Conservation (phyloP, 2,113 vertebrate genomes). For the Paratilapia polleni region DNA sequence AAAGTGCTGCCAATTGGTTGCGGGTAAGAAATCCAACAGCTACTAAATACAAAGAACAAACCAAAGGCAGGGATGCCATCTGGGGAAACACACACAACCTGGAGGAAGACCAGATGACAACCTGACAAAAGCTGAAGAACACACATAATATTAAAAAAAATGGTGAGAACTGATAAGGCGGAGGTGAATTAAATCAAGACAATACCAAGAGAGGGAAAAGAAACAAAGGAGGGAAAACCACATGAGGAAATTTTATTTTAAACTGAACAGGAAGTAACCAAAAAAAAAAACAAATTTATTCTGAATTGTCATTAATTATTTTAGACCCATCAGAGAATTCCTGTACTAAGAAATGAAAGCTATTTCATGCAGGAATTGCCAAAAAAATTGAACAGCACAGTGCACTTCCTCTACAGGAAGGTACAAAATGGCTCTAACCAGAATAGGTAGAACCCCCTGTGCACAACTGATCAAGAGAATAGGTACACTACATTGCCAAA, state of each 20-base stretch:
- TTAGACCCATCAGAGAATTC: neutral
- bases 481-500: too few species aligned
- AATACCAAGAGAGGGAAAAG: neutral
- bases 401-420: neutral
- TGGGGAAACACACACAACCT: neutral
- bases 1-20: neutral
- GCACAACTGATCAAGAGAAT: neutral
- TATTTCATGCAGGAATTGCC: neutral
- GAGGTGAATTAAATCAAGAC: neutral
- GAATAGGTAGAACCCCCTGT: neutral
- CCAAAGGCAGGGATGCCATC: neutral
- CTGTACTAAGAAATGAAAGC: neutral
- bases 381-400: neutral
- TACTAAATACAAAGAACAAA: neutral
- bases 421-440: neutral
- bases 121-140: neutral
- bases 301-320: neutral
- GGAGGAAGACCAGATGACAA: neutral
- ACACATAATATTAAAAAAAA: neutral
- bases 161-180: neutral
- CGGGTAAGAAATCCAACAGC: neutral
- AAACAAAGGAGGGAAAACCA: fast-evolving
- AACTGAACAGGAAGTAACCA: neutral
- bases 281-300: neutral
- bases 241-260: neutral